phyloP scores from a whole-genome alignment of 2,113 vertebrate species.

The Zosterops hypoxanthus region DNA sequence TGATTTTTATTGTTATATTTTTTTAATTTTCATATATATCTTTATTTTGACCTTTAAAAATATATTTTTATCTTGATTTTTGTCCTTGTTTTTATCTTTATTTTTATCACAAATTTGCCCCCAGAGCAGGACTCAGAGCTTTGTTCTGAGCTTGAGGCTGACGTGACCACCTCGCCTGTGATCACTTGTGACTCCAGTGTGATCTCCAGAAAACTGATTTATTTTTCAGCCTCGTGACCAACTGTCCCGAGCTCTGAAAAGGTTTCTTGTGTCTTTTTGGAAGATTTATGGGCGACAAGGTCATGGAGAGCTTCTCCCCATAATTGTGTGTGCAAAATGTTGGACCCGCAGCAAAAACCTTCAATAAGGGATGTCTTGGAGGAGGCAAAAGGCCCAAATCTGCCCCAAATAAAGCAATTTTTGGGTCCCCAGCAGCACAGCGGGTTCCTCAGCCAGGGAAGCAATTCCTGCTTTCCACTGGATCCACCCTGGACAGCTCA shows the following conservation, averaged over 20 bases:
- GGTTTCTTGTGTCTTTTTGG: not conserved
- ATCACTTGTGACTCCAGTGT: conserved; percentile 16
- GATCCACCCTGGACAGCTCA: fast-evolving
- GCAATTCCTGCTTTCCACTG: not conserved
- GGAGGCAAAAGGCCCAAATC: not conserved
- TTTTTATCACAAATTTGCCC: not conserved
- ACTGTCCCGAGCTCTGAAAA: fast-evolving
- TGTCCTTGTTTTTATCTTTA: not conserved
- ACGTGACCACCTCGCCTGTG: not conserved
- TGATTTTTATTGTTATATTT: fast-evolving
- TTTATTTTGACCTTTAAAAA: fast-evolving
- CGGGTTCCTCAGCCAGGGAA: not conserved
- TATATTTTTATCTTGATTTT: not conserved
- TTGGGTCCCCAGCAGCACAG: fast-evolving
- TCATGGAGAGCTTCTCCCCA: not conserved
- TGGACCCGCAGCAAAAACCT: not conserved
- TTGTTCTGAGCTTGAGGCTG: not conserved
- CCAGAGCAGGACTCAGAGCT: not conserved
- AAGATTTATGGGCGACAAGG: fast-evolving
- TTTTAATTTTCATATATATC: not conserved
- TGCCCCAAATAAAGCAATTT: not conserved
- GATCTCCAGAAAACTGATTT: not conserved
- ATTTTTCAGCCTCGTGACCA: not conserved
- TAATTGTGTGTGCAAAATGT: fast-evolving
- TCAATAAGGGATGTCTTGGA: not conserved